Base-by-base conservation (phyloP, 2,888 invertebrate species). In the Meganola albula region DNA sequence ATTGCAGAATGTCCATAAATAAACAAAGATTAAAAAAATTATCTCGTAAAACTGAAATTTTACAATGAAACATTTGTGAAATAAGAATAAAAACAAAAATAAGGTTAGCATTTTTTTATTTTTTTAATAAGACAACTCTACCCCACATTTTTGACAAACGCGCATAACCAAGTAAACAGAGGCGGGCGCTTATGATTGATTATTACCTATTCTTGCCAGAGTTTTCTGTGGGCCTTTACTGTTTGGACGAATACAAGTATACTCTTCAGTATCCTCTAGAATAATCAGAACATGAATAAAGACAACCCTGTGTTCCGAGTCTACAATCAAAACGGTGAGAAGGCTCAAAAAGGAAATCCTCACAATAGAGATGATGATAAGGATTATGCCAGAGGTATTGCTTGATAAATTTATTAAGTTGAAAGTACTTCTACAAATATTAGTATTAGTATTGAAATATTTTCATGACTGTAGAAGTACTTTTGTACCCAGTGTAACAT, bases 141-240 rank as follows among this genome's bases (percentile, higher is more conserved):
- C 34, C 35, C 37, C 53, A 51, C 52, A 53, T 57, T 42, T 61
- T 58, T 62, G 63, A 65, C 70, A 68, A 74, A 71, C 70, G 60
- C 63, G 66, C 71, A 75, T 74, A 74, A 68, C 69, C 58, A 63
- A 75, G 74, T 73, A 75, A 74, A 67, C 62, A 45, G 64, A 71
- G 72, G 58, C 61, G 68, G 73, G 64, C 53, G 59, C 58, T 60
- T 66, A 78, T 83, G 83, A 84, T 83, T 82, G 80, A 84, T 84
- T 77, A 74, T 73, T 61, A 61, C 58, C 67, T 73, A 69, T 77
- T 78, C 69, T 67, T 66, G 63, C 63, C 53, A 57, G 56, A 61
- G 63, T 70, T 68, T 68, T 66, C 65, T 69, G 53, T 42, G 47
- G 50, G 45, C 64, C 61, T 53, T 49, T 54, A 55, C 50, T 29